These are phyloP conservation scores for Protobothrops mucrosquamatus DNA, from an alignment of 2,113 vertebrate genomes.

Conservation along the genomic window DNA sequence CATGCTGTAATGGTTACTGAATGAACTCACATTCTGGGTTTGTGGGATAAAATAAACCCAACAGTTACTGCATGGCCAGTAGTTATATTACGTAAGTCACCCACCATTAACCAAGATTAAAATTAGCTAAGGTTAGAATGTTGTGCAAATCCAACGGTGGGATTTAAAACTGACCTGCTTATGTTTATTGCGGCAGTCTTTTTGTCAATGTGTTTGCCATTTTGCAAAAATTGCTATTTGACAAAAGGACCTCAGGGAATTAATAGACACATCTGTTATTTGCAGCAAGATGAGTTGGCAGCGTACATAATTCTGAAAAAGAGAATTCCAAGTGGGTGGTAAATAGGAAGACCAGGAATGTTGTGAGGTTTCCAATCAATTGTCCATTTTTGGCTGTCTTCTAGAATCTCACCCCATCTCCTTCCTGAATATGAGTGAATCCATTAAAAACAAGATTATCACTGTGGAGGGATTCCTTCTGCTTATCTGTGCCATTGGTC, in stretches of 20 bases:
- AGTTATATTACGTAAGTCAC: not conserved
- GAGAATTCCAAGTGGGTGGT: not conserved
- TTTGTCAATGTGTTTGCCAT: not conserved
- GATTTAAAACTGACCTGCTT: not conserved
- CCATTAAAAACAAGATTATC: conserved; percentile 67
- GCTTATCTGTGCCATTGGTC: conserved; percentile 62
- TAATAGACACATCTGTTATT: not conserved
- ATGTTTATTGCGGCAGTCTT: not conserved
- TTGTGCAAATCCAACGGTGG: not conserved
- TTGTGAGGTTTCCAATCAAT: not conserved
- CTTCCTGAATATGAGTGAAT: conserved; percentile 67
- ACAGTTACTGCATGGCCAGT: not conserved
- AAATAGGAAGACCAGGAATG: too few relatives aligned
- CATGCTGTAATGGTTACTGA: not conserved
- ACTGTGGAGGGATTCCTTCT: conserved; percentile 63
- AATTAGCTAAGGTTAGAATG: not conserved
- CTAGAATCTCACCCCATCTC: conserved; percentile 47
- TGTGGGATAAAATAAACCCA: not conserved
- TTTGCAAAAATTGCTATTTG: not conserved
- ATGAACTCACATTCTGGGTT: not conserved
- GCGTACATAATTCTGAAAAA: not conserved
- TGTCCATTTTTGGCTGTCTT: not conserved
- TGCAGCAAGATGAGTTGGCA: not conserved
- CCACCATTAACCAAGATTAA: not conserved
- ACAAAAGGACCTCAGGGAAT: not conserved